Conservation (phyloP, 1,140 invertebrate genomes). For the Oscheius sp. region DNA sequence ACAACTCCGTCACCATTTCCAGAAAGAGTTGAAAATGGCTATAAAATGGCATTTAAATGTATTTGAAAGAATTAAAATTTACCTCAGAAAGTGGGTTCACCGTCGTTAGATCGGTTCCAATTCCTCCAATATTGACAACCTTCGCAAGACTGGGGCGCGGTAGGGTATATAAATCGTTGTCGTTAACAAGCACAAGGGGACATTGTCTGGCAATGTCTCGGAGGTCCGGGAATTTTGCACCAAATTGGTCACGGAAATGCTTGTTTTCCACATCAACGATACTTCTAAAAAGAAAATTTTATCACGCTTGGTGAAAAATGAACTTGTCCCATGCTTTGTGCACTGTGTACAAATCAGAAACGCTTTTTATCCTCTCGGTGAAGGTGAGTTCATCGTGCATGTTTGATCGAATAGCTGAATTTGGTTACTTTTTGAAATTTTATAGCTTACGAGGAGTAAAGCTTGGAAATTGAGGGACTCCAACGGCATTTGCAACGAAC, state of each 20-base stretch:
- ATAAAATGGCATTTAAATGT: no score
- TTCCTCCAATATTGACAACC: constrained; percentile 40
- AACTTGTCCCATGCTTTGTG: not conserved
- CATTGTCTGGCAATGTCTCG: constrained; percentile 26
- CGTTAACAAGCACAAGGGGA: constrained; percentile 33
- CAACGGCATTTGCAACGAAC: constrained; percentile 16
- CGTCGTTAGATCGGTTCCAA: constrained; percentile 28
- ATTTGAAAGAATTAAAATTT: not conserved
- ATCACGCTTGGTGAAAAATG: no score
- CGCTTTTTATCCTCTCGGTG: constrained; percentile 11
- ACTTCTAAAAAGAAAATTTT: no score
- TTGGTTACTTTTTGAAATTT: no score
- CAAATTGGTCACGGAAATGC: constrained; percentile 25
- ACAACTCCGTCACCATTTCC: constrained; percentile 24
- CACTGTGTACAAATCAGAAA: not conserved
- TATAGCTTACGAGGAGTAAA: constrained; percentile 26
- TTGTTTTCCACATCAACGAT: constrained; percentile 12
- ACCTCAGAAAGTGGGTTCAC: constrained; percentile 22
- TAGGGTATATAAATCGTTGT: constrained; percentile 35
- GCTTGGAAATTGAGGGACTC: constrained; percentile 28
- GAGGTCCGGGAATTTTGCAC: constrained; percentile 29
- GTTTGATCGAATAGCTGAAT: not conserved
- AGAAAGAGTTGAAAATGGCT: constrained; percentile 1
- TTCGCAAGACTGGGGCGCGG: constrained; percentile 33
- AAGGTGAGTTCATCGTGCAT: constrained; percentile 13